phyloP scores from a whole-genome alignment of 2,113 vertebrate species.

The Butorides virescens region DNA sequence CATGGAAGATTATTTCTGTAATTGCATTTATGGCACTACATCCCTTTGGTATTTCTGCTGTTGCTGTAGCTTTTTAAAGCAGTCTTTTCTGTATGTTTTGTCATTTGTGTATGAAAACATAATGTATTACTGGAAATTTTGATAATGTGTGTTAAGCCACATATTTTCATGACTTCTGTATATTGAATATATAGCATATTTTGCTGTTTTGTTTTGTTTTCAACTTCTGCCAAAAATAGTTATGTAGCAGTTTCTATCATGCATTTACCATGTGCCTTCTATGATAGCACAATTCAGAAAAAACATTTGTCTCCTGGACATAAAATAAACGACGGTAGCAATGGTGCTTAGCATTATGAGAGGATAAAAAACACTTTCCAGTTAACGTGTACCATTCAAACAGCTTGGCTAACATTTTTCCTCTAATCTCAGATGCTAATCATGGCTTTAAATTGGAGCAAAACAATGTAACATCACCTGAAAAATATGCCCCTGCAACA shows the following conservation, averaged over 20 bases:
- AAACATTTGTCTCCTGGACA: background rate
- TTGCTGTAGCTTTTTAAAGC: background rate
- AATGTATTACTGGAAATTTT: background rate
- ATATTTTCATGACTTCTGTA: background rate
- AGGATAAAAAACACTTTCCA: background rate
- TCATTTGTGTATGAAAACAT: background rate
- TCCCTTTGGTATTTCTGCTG: background rate
- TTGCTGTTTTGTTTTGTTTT: background rate
- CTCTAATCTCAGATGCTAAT: conserved; percentile 6
- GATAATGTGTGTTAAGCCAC: background rate
- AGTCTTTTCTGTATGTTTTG: background rate
- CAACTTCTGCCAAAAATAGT: background rate
- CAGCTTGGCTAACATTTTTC: background rate
- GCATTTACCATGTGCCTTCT: background rate
- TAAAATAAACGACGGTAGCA: background rate
- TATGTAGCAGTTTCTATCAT: background rate
- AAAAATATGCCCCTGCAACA: background rate
- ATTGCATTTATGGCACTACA: background rate
- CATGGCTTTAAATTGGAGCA: conserved; percentile 25
- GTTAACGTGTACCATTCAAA: background rate
- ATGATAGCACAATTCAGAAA: background rate
- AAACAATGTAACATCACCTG: background rate
- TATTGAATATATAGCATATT: background rate
- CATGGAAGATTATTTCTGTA: background rate
- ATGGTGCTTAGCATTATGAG: background rate